Evolutionary conservation across 2,113 vertebrate species (phyloP).

Genomic region (Passer domesticus): DNA sequence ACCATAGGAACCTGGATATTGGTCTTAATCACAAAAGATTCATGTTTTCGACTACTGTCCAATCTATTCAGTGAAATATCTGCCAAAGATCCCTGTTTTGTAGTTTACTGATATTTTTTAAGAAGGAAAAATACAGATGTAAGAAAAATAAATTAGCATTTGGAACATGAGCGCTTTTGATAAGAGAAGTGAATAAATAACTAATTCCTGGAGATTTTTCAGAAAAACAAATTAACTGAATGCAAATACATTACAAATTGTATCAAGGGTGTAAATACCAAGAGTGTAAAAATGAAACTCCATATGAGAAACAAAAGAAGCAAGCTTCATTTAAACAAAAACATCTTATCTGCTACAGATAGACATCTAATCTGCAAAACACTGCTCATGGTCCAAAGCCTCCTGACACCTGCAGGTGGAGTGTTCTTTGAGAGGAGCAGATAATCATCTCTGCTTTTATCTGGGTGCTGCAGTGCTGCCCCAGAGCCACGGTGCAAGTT

Average conservation of each 20-base stretch:
- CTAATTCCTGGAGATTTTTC: not conserved
- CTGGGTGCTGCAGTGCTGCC: constrained; percentile 39
- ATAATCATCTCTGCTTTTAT: constrained; percentile 54
- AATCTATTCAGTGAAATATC: not conserved
- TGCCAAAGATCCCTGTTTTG: not conserved
- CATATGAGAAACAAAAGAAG: not conserved
- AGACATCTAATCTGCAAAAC: constrained; percentile 1
- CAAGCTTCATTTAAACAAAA: not conserved
- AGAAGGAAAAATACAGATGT: not conserved
- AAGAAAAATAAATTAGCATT: not conserved
- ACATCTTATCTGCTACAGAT: not conserved
- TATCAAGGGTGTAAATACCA: not conserved
- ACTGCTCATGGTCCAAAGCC: not conserved
- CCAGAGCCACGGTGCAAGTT: constrained; percentile 40
- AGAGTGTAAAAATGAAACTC: not conserved
- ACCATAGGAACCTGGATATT: not conserved
- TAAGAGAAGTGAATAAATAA: not conserved
- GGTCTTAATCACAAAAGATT: not conserved
- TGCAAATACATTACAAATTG: not conserved
- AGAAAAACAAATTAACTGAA: not conserved
- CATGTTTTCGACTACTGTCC: not conserved
- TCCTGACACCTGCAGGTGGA: not conserved
- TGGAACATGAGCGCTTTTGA: not conserved
- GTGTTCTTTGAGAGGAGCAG: not conserved
- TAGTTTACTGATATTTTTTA: not conserved